These are phyloP conservation scores for Petrocephalus microphthalmus DNA, from an alignment of 2,113 vertebrate species.

Conservation along the genomic window DNA sequence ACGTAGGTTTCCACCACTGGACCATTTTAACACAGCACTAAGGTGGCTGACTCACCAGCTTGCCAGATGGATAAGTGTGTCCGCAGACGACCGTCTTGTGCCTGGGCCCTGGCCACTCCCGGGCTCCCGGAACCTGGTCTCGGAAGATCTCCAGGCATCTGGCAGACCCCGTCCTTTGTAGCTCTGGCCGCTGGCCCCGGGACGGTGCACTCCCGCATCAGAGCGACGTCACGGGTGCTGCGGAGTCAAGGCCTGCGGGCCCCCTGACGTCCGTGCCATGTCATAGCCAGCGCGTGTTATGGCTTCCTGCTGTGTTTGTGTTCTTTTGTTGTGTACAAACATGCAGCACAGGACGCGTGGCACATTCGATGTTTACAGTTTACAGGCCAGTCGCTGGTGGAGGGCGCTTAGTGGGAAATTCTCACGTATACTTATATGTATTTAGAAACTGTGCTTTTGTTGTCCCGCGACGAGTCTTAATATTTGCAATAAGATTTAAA, in stretches of 20 bases:
- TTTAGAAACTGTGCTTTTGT: background rate
- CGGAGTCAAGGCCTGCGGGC: background rate
- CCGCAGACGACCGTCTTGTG: background rate
- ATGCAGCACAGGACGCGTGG: background rate
- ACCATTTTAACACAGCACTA: background rate
- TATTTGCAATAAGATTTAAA: background rate
- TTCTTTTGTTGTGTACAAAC: background rate
- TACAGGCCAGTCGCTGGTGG: background rate
- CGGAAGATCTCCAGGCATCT: background rate
- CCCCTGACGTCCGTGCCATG: background rate
- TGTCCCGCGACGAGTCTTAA: background rate
- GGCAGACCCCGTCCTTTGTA: background rate
- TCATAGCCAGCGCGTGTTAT: background rate
- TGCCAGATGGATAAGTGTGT: background rate
- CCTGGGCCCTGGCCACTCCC: background rate
- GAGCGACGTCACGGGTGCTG: background rate
- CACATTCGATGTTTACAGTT: background rate
- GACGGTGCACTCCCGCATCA: slow-evolving; percentile 1
- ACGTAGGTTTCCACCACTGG: background rate
- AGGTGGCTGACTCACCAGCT: background rate
- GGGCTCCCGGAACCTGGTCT: background rate
- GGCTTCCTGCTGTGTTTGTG: background rate
- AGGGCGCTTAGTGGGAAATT: background rate
- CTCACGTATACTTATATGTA: background rate
- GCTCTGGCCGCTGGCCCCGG: background rate